A percentile compares a stretch with the other conserved stretches of the same genome.
Conservation (phyloP, 2,113 vertebrate species). For the Elaphurus davidianus region DNA sequence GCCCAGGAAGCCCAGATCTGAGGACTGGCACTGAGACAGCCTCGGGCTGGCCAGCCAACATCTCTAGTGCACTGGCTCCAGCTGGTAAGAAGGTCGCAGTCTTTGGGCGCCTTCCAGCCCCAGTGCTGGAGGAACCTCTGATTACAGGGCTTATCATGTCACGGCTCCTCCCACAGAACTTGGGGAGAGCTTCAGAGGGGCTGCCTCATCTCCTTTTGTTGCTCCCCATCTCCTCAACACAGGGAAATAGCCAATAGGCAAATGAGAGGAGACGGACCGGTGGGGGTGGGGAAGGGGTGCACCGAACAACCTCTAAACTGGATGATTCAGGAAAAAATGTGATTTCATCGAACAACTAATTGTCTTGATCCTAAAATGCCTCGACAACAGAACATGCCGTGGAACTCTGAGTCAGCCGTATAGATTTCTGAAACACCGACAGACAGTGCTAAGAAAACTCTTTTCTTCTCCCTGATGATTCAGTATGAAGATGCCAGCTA, state of each 20-base stretch:
- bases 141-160: neutral
- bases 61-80: neutral
- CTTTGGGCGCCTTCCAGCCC: neutral
- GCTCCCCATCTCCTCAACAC: neutral
- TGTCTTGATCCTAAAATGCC: neutral
- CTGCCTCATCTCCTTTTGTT: neutral
- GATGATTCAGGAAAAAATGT: neutral
- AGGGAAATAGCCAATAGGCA: neutral
- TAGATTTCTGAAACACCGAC: neutral
- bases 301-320: neutral
- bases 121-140: too few species aligned
- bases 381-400: neutral
- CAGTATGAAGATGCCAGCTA: neutral
- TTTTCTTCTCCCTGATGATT: neutral
- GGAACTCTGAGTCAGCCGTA: neutral
- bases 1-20: rapidly evolving
- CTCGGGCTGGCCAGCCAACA: neutral
- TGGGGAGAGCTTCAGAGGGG: neutral
- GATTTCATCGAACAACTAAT: neutral
- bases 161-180: neutral
- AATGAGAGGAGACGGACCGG: neutral
- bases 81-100: neutral
- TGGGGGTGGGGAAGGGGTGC: neutral
- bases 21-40: neutral
- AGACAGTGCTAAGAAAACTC: neutral